Evolutionary conservation across 1,140 invertebrate genomes (phyloP), one percentile per base, ranked within the genome.

Genomic region (Tetramorium simillimum): DNA sequence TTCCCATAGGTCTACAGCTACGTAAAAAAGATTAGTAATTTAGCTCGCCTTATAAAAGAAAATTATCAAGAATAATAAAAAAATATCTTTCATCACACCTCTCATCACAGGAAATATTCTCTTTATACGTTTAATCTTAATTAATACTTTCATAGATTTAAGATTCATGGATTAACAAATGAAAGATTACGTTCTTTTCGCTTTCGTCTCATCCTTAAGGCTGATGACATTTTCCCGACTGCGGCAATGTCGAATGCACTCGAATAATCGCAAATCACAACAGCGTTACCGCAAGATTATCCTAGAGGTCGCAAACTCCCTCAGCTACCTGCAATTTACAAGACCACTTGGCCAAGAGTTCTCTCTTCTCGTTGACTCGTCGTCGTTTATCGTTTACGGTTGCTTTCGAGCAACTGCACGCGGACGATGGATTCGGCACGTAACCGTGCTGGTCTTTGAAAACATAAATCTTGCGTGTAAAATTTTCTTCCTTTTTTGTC

Each of bases 261-360:
- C 24, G 21, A 43, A 70, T 84, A 85, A 84, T 86, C 85, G 67
- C 77, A 72, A 72, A 86, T 84, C 80, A 63, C 62, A 75, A 73
- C 51, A 65, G 43, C 51, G 78, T 82, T 81, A 82, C 77, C 67
- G 67, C 78, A 65, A 80, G 69, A 85, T 87, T 75, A 87, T 87
- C 80, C 80, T 65, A 65, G 16, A 7, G 24, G 40, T 87, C 58
- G 33, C 69, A 87, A 87, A 85, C 70, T 87, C 40, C 49, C 69
- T 75, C 49, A 46, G 24, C 53, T 65, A 72, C 69, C 72, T 56
- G 70, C 70, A 73, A 87, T 87, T 85, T 87, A 85, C 80, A 58
- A 75, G 60, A 53, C 56, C 49, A 56, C 80, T 73, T 72, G 18
- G 21, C 33, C 85, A 16, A n/a, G 24, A 56, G 40, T 60, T 60